A percentile compares a stretch with the other conserved stretches of the same genome.
phyloP scores from a whole-genome alignment of 2,113 vertebrate genomes.

The Sinosuthora webbiana region DNA sequence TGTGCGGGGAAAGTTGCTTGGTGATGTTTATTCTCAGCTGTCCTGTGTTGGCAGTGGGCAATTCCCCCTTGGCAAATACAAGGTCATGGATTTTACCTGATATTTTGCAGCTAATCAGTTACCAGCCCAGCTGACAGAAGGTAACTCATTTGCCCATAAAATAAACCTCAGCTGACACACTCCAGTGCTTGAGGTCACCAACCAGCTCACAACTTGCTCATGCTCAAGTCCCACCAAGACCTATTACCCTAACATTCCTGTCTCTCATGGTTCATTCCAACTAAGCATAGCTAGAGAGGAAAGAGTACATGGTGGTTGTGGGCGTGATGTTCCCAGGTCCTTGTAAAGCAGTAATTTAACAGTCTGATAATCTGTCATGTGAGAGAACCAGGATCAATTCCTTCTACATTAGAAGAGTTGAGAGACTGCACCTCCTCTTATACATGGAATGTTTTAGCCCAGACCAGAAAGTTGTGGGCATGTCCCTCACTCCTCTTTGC shows the following conservation, averaged over 20 bases:
- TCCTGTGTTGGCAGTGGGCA: not conserved
- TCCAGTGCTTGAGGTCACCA: not conserved
- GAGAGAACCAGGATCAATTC: not conserved
- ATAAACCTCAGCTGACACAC: not conserved
- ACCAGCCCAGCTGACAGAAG: not conserved
- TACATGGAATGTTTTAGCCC: not conserved
- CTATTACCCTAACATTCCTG: not conserved
- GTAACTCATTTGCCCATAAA: not conserved
- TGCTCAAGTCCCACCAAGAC: not conserved
- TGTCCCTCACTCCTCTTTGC: not conserved
- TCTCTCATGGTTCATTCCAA: not conserved
- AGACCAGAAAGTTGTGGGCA: not conserved
- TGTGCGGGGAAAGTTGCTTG: not conserved
- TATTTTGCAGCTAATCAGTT: not conserved
- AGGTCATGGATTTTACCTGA: not conserved
- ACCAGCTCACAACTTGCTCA: not conserved
- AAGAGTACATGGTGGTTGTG: not conserved
- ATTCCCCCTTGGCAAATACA: not conserved
- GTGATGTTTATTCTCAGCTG: not conserved
- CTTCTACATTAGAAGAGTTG: not conserved
- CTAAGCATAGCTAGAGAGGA: not conserved
- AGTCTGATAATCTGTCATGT: not conserved
- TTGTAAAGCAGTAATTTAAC: not conserved
- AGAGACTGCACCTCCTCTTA: not conserved
- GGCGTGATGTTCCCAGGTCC: not conserved